Base-by-base conservation (phyloP, 2,113 vertebrate species). In the Hippolais icterina region DNA sequence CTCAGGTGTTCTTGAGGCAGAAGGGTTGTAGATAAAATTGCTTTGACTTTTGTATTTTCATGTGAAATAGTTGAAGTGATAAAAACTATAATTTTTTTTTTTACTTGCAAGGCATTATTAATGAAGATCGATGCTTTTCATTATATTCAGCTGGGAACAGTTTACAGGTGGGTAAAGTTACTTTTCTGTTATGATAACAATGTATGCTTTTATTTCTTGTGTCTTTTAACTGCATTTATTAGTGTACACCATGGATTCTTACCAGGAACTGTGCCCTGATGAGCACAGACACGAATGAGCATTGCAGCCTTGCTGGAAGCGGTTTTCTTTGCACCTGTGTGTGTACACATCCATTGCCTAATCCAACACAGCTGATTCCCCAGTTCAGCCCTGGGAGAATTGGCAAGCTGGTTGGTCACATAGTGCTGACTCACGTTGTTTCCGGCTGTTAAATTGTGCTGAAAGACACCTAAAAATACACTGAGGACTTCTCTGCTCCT, bases 121-220 rank as follows among this genome's bases (percentile, higher is more conserved):
- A 99, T 99, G 99, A 99, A 99, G 98, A 99, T 99, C 0, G 99
- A 99, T 97, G 99, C 99, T 59, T 99, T 99, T 97, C 99, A 99
- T 97, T 99, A 99, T 83, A 99, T 99, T 96, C 99, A 99, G 89
- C 90, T 98, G 82, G 98, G 98, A 81, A 98, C 98, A 11, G 98
- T 98, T 53, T 98, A 98, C 87, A 97, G 98, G 98, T 98, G 94
- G 95, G 99, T 98, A 71, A 95, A 35, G 53, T 71, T 46, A 39
- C 39, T 94, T 84, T 49, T 50, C 65, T 12, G 54, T 50, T 65
- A 5, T 19, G 39, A 49, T 53, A 77, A 25, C 35, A 63, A 53
- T 6, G 0, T 9, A 3, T 41, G 13, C 22, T 50, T 15, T 16
- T 42, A 12, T 15, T 52, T 76, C 80, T 85, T 70, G 3, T 49